These are phyloP conservation scores for Zenarchopterus dispar DNA, from an alignment of 2,797 vertebrate genomes.

Conservation along the genomic window DNA sequence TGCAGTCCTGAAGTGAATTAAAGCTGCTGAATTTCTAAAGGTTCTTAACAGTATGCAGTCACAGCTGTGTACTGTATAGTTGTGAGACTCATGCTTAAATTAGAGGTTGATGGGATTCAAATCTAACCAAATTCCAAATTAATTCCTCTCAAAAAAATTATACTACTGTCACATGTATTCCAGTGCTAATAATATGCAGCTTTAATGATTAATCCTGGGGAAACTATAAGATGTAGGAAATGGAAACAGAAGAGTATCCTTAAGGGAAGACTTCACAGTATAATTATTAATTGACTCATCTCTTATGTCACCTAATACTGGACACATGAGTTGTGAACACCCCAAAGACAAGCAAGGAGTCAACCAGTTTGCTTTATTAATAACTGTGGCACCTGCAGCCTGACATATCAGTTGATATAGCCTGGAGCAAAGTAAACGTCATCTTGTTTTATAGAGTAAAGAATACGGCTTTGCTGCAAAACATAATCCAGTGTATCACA, in stretches of 20 bases:
- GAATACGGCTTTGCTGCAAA: constrained; percentile 4
- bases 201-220: constrained; percentile 53
- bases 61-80: constrained; percentile 9
- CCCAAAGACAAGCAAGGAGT: constrained; percentile 53
- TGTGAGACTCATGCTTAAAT: constrained; percentile 18
- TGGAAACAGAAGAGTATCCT: constrained; percentile 31
- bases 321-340: constrained; percentile 61
- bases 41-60: constrained; percentile 39
- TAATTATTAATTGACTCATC: constrained; percentile 64
- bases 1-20: constrained; percentile 57
- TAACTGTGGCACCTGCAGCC: constrained; percentile 44
- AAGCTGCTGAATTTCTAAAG: constrained; percentile 51
- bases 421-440: constrained; percentile 45
- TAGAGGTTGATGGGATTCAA: constrained; percentile 12
- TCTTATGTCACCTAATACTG: constrained; percentile 55
- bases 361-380: constrained; percentile 57
- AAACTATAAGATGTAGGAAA: constrained; percentile 29
- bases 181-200: constrained; percentile 11
- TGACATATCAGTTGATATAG: constrained; percentile 54
- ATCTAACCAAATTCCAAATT: constrained; percentile 19
- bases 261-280: constrained; percentile 31
- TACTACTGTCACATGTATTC: constrained; percentile 23
- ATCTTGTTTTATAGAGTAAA: constrained; percentile 20
- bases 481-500: constrained; percentile 25
- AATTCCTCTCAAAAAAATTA: constrained; percentile 28